These are phyloP conservation scores for Yponomeuta malinellus DNA, from an alignment of 2,888 invertebrate genomes.

Conservation along the genomic window DNA sequence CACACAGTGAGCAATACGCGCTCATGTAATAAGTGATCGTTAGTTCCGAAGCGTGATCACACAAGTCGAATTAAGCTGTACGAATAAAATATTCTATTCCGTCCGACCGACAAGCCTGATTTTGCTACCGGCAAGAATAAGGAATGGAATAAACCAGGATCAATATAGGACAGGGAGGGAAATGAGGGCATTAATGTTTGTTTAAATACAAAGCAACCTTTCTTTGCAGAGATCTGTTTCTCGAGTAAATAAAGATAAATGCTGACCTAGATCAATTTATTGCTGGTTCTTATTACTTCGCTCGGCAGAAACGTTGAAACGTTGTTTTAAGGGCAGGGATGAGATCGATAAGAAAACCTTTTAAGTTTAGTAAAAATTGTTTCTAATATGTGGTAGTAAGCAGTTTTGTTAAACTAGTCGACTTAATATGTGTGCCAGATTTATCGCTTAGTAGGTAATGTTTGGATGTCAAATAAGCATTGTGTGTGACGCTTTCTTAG, in stretches of 20 bases:
- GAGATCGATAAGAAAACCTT: too few species aligned
- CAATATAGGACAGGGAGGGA: neutral
- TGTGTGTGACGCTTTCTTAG: too few species aligned
- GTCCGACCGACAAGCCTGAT: neutral
- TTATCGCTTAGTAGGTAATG: too few species aligned
- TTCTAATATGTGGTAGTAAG: too few species aligned
- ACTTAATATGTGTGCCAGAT: too few species aligned
- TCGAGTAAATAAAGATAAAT: conserved; percentile 10
- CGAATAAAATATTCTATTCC: neutral
- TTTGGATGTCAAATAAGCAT: too few species aligned
- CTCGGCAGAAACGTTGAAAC: neutral
- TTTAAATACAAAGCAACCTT: neutral
- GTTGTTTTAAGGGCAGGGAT: neutral
- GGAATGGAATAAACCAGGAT: neutral
- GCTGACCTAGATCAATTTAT: conserved; percentile 11
- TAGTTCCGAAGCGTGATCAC: neutral
- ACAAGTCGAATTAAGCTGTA: neutral
- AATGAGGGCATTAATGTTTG: neutral
- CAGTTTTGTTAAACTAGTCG: too few species aligned
- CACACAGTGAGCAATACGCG: neutral
- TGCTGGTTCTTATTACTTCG: conserved; percentile 2
- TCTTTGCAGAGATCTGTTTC: neutral
- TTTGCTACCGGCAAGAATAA: neutral
- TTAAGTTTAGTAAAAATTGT: too few species aligned
- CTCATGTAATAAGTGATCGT: neutral